A percentile compares a stretch with the other conserved stretches of the same genome.
phyloP scores from a whole-genome alignment of 2,113 vertebrate species.

The Elgaria multicarinata region DNA sequence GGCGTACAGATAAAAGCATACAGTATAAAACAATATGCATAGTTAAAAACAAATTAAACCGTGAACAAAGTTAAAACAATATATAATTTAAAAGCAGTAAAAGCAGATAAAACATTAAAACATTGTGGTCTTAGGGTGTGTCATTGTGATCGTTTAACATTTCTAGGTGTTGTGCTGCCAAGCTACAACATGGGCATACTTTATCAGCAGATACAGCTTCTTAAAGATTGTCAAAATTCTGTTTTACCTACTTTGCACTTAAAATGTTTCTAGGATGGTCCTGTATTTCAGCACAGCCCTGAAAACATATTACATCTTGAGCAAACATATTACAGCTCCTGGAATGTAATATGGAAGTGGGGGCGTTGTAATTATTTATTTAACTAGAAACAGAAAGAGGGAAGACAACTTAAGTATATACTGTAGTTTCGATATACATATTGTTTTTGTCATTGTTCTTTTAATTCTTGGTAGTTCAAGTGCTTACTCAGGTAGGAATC shows the following conservation, averaged over 20 bases:
- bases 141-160: not conserved
- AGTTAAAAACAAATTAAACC: too few relatives aligned
- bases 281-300: conserved; percentile 63
- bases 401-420: not conserved
- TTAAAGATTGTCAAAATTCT: not conserved
- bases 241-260: not conserved
- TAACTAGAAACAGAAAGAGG: not conserved
- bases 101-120: too few relatives aligned
- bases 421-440: not conserved
- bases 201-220: not conserved
- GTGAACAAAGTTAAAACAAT: too few relatives aligned
- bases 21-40: too few relatives aligned
- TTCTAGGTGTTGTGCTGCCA: not conserved
- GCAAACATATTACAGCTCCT: conserved; percentile 56
- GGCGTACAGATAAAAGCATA: too few relatives aligned
- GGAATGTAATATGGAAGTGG: not conserved
- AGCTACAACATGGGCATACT: not conserved
- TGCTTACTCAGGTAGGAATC: not conserved
- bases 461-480: not conserved
- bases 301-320: conserved; percentile 72
- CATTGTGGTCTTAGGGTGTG: not conserved
- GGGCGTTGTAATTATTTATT: not conserved
- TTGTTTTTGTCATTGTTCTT: not conserved
- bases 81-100: too few relatives aligned
- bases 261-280: not conserved